phyloP scores from a whole-genome alignment of 2,888 invertebrate species.

The Protula sp. region DNA sequence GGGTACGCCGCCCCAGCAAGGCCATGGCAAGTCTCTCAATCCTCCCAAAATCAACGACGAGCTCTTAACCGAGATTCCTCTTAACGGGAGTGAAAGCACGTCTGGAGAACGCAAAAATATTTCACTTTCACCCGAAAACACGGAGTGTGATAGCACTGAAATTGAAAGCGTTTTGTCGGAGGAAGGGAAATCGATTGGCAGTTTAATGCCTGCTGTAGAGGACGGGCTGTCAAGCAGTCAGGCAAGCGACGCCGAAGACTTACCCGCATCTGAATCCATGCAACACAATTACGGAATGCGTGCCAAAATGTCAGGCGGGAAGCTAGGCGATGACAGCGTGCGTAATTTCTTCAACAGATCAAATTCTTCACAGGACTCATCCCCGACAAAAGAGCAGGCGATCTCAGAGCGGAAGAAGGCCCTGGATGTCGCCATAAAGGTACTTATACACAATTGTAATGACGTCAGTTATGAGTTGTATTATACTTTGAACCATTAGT shows the following conservation, averaged over 20 bases:
- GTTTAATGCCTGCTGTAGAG: constrained; percentile 78
- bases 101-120: constrained; percentile 22
- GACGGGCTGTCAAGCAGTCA: constrained; percentile 92
- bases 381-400: constrained; percentile 3
- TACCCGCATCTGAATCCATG: constrained; percentile 3
- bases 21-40: not conserved
- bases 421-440: constrained; percentile 3
- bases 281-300: no score
- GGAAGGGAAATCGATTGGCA: constrained; percentile 17
- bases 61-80: constrained; percentile 15
- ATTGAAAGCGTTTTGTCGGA: constrained; percentile 62
- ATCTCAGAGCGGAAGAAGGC: constrained; percentile 13
- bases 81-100: constrained; percentile 12
- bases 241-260: constrained; percentile 76
- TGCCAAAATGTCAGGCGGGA: no score
- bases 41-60: constrained; percentile 8
- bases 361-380: no score
- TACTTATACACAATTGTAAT: no score
- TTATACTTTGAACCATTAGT: no score
- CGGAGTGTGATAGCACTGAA: constrained; percentile 86
- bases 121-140: constrained; percentile 78
- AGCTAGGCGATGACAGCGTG: no score
- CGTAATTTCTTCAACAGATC: no score
- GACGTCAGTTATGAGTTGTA: no score
- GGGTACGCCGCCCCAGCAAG: not conserved